These are phyloP conservation scores for Phthorimaea operculella DNA, from an alignment of 1,140 invertebrate genomes.

Conservation along the genomic window DNA sequence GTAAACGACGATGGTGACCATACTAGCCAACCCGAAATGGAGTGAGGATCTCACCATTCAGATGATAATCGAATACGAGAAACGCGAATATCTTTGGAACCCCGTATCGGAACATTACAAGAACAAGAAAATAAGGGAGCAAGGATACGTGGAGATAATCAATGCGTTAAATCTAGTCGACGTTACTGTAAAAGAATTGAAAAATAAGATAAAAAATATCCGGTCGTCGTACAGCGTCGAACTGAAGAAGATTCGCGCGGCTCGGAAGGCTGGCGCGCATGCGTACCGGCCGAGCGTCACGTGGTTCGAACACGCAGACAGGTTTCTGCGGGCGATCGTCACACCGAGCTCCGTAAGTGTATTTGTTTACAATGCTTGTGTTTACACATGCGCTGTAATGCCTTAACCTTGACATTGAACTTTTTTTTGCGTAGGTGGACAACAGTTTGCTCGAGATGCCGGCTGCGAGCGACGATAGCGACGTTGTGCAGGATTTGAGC, in stretches of 20 bases:
- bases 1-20: slow-evolving; percentile 55
- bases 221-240: slow-evolving; percentile 64
- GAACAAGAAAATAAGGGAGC: slow-evolving; percentile 62
- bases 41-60: slow-evolving; percentile 62
- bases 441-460: slow-evolving; percentile 55
- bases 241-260: slow-evolving; percentile 65
- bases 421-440: slow-evolving; percentile 51
- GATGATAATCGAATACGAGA: slow-evolving; percentile 64
- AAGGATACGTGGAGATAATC: slow-evolving; percentile 61
- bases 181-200: slow-evolving; percentile 61
- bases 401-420: slow-evolving; percentile 6
- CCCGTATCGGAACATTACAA: slow-evolving; percentile 61
- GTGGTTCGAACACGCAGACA: slow-evolving; percentile 67
- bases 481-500: slow-evolving; percentile 55
- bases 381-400: slow-evolving; percentile 35
- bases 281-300: slow-evolving; percentile 65
- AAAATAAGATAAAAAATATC: slow-evolving; percentile 66
- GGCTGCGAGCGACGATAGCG: slow-evolving; percentile 60
- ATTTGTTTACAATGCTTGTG: slow-evolving; percentile 32
- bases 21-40: slow-evolving; percentile 62
- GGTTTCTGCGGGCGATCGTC: slow-evolving; percentile 65
- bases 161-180: slow-evolving; percentile 56
- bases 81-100: slow-evolving; percentile 62
- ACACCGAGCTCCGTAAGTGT: slow-evolving; percentile 63
- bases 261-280: slow-evolving; percentile 60